phyloP scores from a whole-genome alignment of 2,888 invertebrate genomes.

The Dynastes maya region DNA sequence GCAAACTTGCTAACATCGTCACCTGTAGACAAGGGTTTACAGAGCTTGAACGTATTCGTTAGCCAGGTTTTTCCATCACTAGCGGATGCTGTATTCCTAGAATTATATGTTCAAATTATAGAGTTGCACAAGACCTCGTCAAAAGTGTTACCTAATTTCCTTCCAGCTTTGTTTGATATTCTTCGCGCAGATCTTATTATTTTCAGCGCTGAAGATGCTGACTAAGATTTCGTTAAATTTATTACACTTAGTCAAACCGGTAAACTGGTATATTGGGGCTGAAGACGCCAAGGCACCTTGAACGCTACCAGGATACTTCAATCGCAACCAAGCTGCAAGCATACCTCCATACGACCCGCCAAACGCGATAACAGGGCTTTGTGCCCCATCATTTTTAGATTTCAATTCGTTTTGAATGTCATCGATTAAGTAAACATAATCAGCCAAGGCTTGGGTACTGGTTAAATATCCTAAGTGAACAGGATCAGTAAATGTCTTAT shows the following conservation, averaged over 20 bases:
- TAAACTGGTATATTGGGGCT: conserved; percentile 92
- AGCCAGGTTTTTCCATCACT: conserved; percentile 82
- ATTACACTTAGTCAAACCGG: conserved; percentile 84
- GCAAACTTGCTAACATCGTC: conserved; percentile 75
- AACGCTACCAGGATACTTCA: conserved; percentile 94
- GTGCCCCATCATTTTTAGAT: conserved; percentile 61
- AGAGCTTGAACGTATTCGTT: conserved; percentile 83
- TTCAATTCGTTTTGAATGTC: conserved; percentile 61
- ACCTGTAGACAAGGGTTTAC: conserved; percentile 77
- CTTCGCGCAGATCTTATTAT: conserved; percentile 76
- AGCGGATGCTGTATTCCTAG: conserved; percentile 72
- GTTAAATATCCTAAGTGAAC: conserved; percentile 87
- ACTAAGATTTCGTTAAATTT: conserved; percentile 86
- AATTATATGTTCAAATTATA: conserved; percentile 49
- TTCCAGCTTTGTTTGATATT: conserved; percentile 87
- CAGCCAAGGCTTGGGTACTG: conserved; percentile 93
- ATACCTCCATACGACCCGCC: conserved; percentile 98
- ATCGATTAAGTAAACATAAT: conserved; percentile 87
- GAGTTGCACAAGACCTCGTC: too few species aligned
- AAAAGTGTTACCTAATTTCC: conserved; percentile 76
- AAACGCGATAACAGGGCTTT: conserved; percentile 87
- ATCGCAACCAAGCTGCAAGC: conserved; percentile 95
- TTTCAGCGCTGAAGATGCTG: conserved; percentile 76
- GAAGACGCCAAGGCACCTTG: conserved; percentile 91
- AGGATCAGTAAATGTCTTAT: conserved; percentile 78